These are phyloP conservation scores for Diglossa brunneiventris DNA, from an alignment of 2,113 vertebrate species.

Conservation along the genomic window DNA sequence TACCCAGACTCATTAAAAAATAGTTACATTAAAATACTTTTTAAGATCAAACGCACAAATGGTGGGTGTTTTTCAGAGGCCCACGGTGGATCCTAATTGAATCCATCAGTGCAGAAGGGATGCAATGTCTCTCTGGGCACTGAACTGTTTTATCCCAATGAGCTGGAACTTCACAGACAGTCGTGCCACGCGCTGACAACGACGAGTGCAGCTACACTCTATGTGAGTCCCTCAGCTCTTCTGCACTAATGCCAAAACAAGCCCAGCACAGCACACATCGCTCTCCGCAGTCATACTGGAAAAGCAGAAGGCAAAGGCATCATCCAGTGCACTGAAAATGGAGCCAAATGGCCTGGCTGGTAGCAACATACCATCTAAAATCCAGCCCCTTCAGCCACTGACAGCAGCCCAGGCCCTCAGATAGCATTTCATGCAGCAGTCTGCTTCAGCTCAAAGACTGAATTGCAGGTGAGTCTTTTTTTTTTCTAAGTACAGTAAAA, in stretches of 20 bases:
- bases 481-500: not conserved
- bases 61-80: not conserved
- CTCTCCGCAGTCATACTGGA: fast-evolving
- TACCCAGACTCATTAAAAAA: not conserved
- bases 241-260: not conserved
- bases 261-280: fast-evolving
- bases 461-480: not conserved
- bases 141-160: not conserved
- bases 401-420: not conserved
- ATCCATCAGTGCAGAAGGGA: not conserved
- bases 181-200: fast-evolving
- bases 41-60: not conserved
- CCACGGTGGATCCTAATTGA: fast-evolving
- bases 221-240: not conserved
- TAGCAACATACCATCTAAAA: not conserved
- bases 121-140: fast-evolving
- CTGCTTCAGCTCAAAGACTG: not conserved
- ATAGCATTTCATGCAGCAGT: fast-evolving
- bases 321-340: fast-evolving
- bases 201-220: not conserved
- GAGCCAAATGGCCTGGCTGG: not conserved
- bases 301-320: not conserved
- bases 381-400: not conserved
- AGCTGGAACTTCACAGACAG: not conserved
- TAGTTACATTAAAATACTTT: not conserved